A percentile compares a stretch with the other conserved stretches of the same genome.
Evolutionary conservation across 2,888 invertebrate genomes (phyloP).

Genomic region (Caenorhabditis drosophilae): DNA sequence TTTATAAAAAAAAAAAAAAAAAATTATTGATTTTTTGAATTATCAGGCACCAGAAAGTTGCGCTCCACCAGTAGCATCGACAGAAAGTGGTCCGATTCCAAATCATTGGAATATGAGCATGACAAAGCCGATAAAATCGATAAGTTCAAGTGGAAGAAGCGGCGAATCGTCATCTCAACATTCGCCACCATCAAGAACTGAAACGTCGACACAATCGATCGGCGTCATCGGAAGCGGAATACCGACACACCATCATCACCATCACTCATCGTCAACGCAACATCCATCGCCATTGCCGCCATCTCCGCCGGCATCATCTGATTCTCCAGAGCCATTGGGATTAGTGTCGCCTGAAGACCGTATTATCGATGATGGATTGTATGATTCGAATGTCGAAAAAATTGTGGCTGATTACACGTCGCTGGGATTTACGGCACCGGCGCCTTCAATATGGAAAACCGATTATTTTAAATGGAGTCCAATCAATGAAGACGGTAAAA

Average conservation of each 20-base stretch:
- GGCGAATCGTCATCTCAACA: neutral
- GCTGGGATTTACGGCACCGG: neutral
- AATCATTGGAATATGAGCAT: neutral
- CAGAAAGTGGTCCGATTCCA: constrained; percentile 7
- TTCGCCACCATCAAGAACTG: neutral
- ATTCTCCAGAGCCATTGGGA: neutral
- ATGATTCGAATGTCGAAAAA: neutral
- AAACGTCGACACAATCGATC: neutral
- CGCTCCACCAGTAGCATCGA: neutral
- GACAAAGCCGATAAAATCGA: too few species aligned
- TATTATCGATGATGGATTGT: neutral
- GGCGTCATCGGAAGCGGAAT: constrained; percentile 9
- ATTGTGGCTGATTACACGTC: neutral
- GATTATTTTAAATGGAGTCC: neutral
- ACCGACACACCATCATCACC: neutral
- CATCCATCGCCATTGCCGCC: neutral
- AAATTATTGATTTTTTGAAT: constrained; percentile 2
- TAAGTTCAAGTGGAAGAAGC: too few species aligned
- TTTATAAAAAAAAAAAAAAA: too few species aligned
- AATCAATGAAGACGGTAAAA: too few species aligned
- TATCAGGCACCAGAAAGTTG: constrained; percentile 4
- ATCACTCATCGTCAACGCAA: neutral
- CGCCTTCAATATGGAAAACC: neutral
- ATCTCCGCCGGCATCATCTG: constrained; percentile 1
- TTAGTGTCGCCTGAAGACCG: neutral